Evolutionary conservation across 1,140 invertebrate genomes (phyloP).

Genomic region (Chelonus insularis): DNA sequence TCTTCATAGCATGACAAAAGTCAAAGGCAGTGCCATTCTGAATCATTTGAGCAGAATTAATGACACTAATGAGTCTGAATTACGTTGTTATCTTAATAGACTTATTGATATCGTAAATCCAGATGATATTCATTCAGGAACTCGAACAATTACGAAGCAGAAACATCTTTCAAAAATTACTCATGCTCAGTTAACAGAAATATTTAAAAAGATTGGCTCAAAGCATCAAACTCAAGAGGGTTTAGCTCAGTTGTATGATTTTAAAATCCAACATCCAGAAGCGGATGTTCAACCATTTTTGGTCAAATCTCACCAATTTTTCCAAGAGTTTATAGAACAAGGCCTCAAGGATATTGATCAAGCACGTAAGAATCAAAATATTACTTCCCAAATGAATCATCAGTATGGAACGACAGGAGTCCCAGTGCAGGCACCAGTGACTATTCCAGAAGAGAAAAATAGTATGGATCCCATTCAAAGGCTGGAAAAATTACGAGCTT

Average conservation of each 20-base stretch:
- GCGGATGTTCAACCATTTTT: constrained; percentile 85
- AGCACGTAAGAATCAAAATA: constrained; percentile 59
- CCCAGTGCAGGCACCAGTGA: constrained; percentile 30
- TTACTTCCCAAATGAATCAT: constrained; percentile 44
- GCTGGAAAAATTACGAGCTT: constrained; percentile 51
- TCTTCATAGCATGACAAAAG: constrained; percentile 81
- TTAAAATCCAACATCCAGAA: constrained; percentile 86
- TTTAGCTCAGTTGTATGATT: constrained; percentile 84
- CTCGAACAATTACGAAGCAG: constrained; percentile 54
- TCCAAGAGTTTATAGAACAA: constrained; percentile 89
- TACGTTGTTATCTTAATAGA: constrained; percentile 78
- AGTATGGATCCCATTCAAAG: constrained; percentile 52
- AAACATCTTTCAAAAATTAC: constrained; percentile 70
- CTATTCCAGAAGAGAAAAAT: constrained; percentile 44
- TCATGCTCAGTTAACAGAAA: constrained; percentile 84
- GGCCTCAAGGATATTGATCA: constrained; percentile 81
- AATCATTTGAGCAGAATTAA: constrained; percentile 79
- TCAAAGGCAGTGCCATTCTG: constrained; percentile 75
- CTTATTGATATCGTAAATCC: constrained; percentile 67
- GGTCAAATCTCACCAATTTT: constrained; percentile 85
- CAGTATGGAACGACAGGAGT: constrained; percentile 39
- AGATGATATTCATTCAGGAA: constrained; percentile 56
- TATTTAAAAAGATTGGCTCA: constrained; percentile 90
- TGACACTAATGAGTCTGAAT: constrained; percentile 77
- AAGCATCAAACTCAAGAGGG: constrained; percentile 89